Evolutionary conservation across 2,113 vertebrate genomes (phyloP), one percentile per base, ranked within the genome.

Genomic region (Rostratula benghalensis): DNA sequence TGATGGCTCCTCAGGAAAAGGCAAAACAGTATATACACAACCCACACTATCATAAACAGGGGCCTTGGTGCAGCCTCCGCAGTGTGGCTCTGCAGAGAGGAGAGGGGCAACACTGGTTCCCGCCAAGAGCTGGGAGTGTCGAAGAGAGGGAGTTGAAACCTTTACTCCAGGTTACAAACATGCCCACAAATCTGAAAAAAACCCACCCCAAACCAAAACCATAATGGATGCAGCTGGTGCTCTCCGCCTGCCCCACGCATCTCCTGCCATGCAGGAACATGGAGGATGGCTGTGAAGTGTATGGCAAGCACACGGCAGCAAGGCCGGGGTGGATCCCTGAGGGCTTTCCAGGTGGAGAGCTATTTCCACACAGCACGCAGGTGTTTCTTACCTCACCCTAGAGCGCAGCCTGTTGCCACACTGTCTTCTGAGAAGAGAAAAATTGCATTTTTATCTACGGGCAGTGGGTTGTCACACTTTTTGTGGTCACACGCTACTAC

Each of bases 331-430:
- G 65, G 10, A 46, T 28, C 14, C 27, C 5, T 3, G 25, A 25
- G 1, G 50, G 59, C 8, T 9, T 17, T 41, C 71, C 1, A 2
- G 4, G 41, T 3, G 11, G 8, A 6, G 35, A 33, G 28, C 1
- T 30, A 9, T 1, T 11, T 1, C 45, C 20, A 46, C 45, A 10
- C 43, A 1, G 3, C 0, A 1, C 0, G 1, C 22, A 3, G 80
- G 33, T 6, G 4, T 31, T 46, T 28, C 69, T 31, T 28, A 11
- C 51, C 31, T 28, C 51, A 21, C 17, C 30, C 45, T 0, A 5
- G 37, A 7, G 60, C 37, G 46, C 82, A 50, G 75, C 50, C 27
- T 10, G 0, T 8, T 16, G 63, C 75, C 35, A 4, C 7, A 0
- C 33, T 2, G 33, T 3, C 59, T 69, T 43, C 35, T 16, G 37